Evolutionary conservation across 2,888 invertebrate species (phyloP), one percentile per base, ranked within the genome.

Genomic region (Athetis lepigone): DNA sequence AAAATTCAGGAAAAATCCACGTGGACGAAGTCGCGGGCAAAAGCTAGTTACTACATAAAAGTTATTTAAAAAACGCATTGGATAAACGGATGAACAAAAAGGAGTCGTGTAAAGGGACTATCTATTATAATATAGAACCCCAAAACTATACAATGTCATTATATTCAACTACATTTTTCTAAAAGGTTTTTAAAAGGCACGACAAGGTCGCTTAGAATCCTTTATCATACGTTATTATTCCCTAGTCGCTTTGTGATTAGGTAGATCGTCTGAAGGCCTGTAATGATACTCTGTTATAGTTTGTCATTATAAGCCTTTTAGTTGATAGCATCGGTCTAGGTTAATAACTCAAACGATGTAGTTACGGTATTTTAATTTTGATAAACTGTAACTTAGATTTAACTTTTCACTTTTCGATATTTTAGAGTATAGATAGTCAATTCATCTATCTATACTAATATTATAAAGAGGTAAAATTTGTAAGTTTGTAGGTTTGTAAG

Each of bases 261-360:
- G 27, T 23, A 29, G 27, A 9, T 70, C 36, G 21, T 40, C 27
- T 61, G 19, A 61, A 66, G 46, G 50, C 36, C 27, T 46, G 3
- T 70, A 40, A 61, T 40, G 18, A 2, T 33, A 50, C 19, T 13
- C 9, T 45, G 70, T 59, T 18, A 51, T 4, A 5, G 25, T 33
- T 9, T 19, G 23, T 40, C 33, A 40, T 66, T 66, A 51, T 45
- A 40, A 27, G 4, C 21, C 49, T 60, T 66, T 70, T 70, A 50
- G 39, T 46, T 36, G 45, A 70, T 70, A 46, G 6, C 13, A 62
- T 70, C 43, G 43, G 19, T 27, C 39, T 21, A 21, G 2, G 42
- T 69, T 27, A 23, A 13, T 16, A 4, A 39, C 8, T 25, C 4
- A 25, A 45, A 57, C 9, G 36, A 37, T 29, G 16, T 37, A 27